Conservation (phyloP, 2,888 invertebrate species). For the Lacanobia wlatinum region DNA sequence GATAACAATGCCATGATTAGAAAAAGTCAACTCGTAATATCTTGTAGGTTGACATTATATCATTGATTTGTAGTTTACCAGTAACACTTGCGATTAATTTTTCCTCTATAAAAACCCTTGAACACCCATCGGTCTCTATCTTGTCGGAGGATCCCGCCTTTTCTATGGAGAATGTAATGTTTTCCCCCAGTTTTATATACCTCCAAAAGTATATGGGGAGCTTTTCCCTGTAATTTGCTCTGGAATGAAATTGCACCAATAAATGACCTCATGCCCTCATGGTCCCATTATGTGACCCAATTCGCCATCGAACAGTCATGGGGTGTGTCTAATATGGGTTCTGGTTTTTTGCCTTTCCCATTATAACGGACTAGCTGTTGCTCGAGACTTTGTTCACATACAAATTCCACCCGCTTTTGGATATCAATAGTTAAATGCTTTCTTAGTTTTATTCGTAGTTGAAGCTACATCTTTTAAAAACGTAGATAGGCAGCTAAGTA, state of each 20-base stretch:
- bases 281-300: constrained; percentile 37
- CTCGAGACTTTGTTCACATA: neutral
- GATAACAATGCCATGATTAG: too few relatives aligned
- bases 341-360: constrained; percentile 31
- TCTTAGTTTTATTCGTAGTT: neutral
- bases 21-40: too few relatives aligned
- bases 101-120: too few relatives aligned
- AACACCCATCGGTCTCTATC: too few relatives aligned
- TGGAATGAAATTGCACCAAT: neutral
- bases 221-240: neutral
- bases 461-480: neutral
- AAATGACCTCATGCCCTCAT: constrained; percentile 7
- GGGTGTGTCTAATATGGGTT: constrained; percentile 47
- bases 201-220: neutral
- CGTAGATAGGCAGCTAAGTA: neutral
- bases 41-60: too few relatives aligned
- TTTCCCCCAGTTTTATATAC: too few relatives aligned
- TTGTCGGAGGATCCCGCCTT: neutral
- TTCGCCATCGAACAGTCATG: constrained; percentile 36
- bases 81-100: too few relatives aligned
- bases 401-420: neutral
- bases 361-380: constrained; percentile 12
- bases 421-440: neutral
- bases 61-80: too few relatives aligned
- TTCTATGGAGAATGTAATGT: neutral